These are phyloP conservation scores for Cantharis nigra DNA, from an alignment of 2,888 invertebrate species.

Conservation along the genomic window DNA sequence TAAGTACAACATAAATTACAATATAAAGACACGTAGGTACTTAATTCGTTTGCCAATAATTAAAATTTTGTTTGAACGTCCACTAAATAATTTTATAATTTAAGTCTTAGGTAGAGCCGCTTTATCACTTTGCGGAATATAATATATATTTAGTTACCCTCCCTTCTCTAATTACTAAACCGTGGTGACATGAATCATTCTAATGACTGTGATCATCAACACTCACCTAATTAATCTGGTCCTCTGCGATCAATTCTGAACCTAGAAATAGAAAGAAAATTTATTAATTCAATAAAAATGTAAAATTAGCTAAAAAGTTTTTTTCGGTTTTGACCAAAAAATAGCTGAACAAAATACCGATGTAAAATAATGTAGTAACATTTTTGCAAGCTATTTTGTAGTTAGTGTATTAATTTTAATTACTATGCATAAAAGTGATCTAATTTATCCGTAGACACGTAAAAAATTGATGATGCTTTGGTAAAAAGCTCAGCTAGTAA, in stretches of 20 bases:
- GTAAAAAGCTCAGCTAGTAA: too few relatives aligned
- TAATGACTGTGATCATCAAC: constrained; percentile 49
- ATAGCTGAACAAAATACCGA: too few relatives aligned
- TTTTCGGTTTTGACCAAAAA: too few relatives aligned
- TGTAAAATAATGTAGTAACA: too few relatives aligned
- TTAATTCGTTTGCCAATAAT: not conserved
- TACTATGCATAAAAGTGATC: too few relatives aligned
- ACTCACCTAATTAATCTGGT: constrained; percentile 49
- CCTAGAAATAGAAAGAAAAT: constrained; percentile 27
- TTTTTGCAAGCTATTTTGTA: too few relatives aligned
- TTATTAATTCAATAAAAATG: not conserved
- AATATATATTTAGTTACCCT: constrained; percentile 25
- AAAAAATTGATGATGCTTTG: too few relatives aligned
- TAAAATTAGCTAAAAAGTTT: not conserved
- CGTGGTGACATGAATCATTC: constrained; percentile 44
- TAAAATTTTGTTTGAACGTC: constrained; percentile 15
- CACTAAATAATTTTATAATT: constrained; percentile 22
- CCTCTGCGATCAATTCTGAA: constrained; percentile 8
- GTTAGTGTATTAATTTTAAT: too few relatives aligned
- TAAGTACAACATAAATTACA: not conserved
- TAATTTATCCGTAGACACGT: too few relatives aligned
- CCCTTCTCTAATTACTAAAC: constrained; percentile 40
- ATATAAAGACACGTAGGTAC: not conserved
- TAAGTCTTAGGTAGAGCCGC: constrained; percentile 16
- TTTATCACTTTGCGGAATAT: constrained; percentile 19